Percentiles rank a stretch among this genome's conserved stretches.
Evolutionary conservation across 2,113 vertebrate genomes (phyloP).

Genomic region (Muntiacus reevesi): DNA sequence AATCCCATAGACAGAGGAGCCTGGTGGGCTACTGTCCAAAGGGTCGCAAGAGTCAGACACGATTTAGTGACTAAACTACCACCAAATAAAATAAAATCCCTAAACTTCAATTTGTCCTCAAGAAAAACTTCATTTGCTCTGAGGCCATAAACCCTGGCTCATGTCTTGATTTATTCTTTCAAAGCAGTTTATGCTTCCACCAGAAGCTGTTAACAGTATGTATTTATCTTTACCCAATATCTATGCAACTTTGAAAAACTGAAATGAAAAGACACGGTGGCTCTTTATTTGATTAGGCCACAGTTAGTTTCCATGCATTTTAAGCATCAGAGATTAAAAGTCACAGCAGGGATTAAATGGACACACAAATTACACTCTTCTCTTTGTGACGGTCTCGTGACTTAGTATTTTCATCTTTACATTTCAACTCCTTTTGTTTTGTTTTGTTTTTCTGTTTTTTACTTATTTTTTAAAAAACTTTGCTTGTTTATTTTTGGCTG

Average conservation of each 20-base stretch:
- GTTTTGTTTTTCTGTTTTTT: background rate
- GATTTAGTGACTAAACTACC: rapidly evolving
- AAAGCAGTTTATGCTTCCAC: background rate
- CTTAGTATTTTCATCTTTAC: conserved; percentile 14
- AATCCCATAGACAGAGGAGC: background rate
- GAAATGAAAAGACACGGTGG: background rate
- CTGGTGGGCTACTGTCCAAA: background rate
- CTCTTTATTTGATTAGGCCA: background rate
- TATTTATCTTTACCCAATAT: background rate
- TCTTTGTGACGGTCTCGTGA: background rate
- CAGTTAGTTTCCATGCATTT: background rate
- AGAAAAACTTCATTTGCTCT: background rate
- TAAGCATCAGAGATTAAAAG: background rate
- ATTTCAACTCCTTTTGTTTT: background rate
- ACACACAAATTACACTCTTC: background rate
- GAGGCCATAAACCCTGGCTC: background rate
- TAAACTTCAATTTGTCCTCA: background rate
- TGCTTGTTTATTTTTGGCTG: background rate
- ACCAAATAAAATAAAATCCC: background rate
- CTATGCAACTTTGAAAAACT: background rate
- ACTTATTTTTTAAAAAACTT: rapidly evolving
- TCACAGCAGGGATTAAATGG: background rate
- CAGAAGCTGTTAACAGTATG: background rate
- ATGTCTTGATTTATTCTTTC: background rate
- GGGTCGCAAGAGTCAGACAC: background rate